Evolutionary conservation across 2,888 invertebrate genomes (phyloP), one percentile per base, ranked within the genome.

Genomic region (Heliothis peltigera): DNA sequence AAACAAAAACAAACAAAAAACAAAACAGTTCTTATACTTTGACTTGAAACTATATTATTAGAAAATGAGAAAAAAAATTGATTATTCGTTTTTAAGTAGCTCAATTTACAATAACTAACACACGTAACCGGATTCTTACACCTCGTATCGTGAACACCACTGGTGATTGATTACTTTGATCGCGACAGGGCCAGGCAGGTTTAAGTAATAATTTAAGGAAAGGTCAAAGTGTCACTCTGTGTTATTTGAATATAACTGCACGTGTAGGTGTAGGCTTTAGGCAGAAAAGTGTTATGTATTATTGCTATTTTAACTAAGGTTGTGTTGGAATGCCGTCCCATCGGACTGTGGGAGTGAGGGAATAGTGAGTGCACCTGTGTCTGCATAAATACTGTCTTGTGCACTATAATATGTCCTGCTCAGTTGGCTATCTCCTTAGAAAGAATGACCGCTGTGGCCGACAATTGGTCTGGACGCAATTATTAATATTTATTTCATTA

Each of bases 161-260:
- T 19, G 70, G 49, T 63, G 49, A 63, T 68, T 42, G 54, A 54
- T 46, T 25, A 22, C 21, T n/a, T 17, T 19, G 32, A 32, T 21
- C 19, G 63, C 18, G 46, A 46, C 17, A 32, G n/a, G 49, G 53
- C 19, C 44, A 35, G 69, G 22, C 5, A 47, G 43, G 51, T 49
- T 49, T 18, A 10, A 22, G 25, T 51, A 18, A 32, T 32, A 32
- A 49, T 43, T 61, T 12, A 22, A 12, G 17, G n/a, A 35, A 70
- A 70, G 64, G 70, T 68, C 49, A 2, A 55, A 46, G 17, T 54
- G 54, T 51, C 49, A 63, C 39, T 35, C 42, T 19, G 0, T 28
- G 44, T 63, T 49, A 54, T 54, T 54, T 70, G 28, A n/a, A 39
- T 49, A 54, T 18, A 63, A 54, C 22, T n/a, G 32, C 32, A 49